Base-by-base conservation (phyloP, 2,797 vertebrate genomes). In the Odontamblyopus rebecca region DNA sequence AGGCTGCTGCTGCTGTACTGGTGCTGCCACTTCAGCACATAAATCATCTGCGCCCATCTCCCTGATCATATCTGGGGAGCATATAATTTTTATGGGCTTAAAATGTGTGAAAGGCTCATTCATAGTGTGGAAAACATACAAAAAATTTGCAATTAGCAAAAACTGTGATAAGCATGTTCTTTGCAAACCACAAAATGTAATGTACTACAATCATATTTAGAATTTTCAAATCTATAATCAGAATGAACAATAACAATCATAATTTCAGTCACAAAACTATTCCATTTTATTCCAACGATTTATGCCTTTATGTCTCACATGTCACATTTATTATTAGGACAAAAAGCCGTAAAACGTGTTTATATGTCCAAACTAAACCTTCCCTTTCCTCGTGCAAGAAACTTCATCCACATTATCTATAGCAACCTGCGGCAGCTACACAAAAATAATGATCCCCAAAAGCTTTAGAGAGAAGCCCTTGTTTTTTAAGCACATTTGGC, bases 21-120 rank as follows among this genome's bases (percentile, higher is more conserved):
- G 81, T 79, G 79, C 82, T 63, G 76, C 67, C 77, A 63, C 51
- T 57, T 51, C 50, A 32, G 4, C 8, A 77, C 74, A 83, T 85
- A 80, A 54, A 76, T 85, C 84, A 82, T 67, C 73, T 68, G 71
- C 44, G 51, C 32, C 23, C 48, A 23, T 41, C 51, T 61, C 57
- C 8, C 38, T 27, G 26, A 66, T 41, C 59, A 50, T 64, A 73
- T 76, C 67, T 73, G n/a, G 72, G 35, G 65, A 73, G 51, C 73
- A 70, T 67, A 77, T 35, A 13, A 68, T 75, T 72, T 71, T 27
- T 53, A 64, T 54, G 74, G 60, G 50, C 60, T 13, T 54, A 70
- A 59, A 23, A 63, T 67, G 4, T 29, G 35, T 19, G 13, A 23
- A 53, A 29, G 57, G 29, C 54, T 38, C 27, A 60, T 68, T 44